Base-by-base conservation (phyloP, 2,797 vertebrate species). In the Prunella strophiata region DNA sequence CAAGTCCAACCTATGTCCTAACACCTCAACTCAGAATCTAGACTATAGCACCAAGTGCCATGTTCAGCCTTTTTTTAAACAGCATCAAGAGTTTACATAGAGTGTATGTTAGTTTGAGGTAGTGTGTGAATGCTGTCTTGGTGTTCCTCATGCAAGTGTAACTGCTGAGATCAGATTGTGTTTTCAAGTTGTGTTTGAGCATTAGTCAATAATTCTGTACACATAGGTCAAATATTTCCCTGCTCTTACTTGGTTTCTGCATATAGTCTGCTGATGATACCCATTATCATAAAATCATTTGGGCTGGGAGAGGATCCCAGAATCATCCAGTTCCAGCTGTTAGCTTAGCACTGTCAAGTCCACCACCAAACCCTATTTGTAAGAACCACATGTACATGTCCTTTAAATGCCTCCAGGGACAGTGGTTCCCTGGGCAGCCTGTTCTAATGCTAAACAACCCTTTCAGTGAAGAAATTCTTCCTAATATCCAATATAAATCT, bases 351-450 rank as follows among this genome's bases (percentile, higher is more conserved):
- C 11, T 72, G 21, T 20, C 22, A 45, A 71, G 10, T 50, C 14
- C 4, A 32, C 16, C 36, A 61, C 12, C 11, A 34, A 85, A 29
- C 14, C 6, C 5, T 30, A 3, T 66, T 71, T 63, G 34, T 38
- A 17, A 50, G 48, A 9, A 7, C 13, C 17, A 15, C 13, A 13
- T 50, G 15, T 61, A 8, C 4, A 1, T 0, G 5, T 40, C n/a
- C 66, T 61, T 55, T 77, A 45, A 83, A 27, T 55, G 16, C 13
- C 36, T 30, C 8, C 13, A 54, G 58, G 27, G 23, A 12, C 25
- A 52, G 23, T 38, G 12, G 26, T 48, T 76, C 42, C 10, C 27
- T 23, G 22, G 9, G 9, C 47, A 87, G 14, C 42, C 27, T 61
- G 10, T 79, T 87, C 26, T 42, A 47, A 8, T 30, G 26, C 17